A percentile compares a stretch with the other conserved stretches of the same genome.
Conservation (phyloP, 64 coral and sea anemone species). For the Dendronephthya gigantea region DNA sequence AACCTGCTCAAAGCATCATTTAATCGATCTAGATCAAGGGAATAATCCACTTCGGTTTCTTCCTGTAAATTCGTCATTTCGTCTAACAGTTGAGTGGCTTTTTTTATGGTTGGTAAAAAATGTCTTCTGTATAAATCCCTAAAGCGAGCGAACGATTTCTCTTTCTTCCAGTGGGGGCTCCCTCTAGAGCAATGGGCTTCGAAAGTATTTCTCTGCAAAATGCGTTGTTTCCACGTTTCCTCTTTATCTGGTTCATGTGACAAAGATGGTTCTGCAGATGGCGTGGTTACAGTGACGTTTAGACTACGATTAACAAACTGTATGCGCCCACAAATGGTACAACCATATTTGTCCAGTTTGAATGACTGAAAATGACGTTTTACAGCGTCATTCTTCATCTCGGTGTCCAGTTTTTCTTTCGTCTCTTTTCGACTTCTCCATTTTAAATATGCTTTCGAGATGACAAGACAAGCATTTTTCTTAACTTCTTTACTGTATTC, state of each 20-base stretch:
- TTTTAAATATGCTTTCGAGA: not conserved
- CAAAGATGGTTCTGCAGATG: not conserved
- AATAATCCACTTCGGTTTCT: not conserved
- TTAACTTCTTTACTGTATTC: not conserved
- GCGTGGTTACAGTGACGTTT: not conserved
- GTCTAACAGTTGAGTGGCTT: not conserved
- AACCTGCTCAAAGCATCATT: not conserved
- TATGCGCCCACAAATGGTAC: not conserved
- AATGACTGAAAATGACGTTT: not conserved
- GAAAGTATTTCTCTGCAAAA: not conserved
- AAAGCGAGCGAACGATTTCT: not conserved
- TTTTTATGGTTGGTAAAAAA: not conserved
- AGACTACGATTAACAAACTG: not conserved
- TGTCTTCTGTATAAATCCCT: not conserved
- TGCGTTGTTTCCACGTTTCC: not conserved
- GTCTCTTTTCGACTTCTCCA: not conserved
- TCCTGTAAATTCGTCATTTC: not conserved
- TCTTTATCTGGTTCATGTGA: not conserved
- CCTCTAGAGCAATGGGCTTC: not conserved
- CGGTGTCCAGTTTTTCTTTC: not conserved
- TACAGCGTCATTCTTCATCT: not conserved
- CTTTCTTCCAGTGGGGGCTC: not conserved
- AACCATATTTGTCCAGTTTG: not conserved
- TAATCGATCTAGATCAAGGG: not conserved
- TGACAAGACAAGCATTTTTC: not conserved